These are phyloP conservation scores for Heptranchias perlo DNA, from an alignment of 2,113 vertebrate genomes.

Conservation along the genomic window DNA sequence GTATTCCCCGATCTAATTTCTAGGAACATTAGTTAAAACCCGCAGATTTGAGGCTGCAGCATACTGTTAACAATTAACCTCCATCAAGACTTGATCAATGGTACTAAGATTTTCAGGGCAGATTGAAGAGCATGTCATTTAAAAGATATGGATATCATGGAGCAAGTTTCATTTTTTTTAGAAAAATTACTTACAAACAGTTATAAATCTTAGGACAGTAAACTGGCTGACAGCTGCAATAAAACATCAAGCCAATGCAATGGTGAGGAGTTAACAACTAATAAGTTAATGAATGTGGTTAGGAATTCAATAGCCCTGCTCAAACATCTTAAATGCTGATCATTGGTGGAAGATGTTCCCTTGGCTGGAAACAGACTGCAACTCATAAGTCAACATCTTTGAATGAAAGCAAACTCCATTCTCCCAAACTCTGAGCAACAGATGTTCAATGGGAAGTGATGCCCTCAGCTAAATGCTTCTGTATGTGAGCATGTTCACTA, in stretches of 20 bases:
- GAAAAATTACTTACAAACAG: background rate
- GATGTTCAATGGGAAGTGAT: background rate
- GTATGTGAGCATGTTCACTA: background rate
- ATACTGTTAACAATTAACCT: conserved; percentile 6
- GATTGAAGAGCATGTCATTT: background rate
- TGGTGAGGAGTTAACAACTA: background rate
- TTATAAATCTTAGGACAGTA: background rate
- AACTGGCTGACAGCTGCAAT: background rate
- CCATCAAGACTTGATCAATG: background rate
- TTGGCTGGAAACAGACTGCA: background rate
- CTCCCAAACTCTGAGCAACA: background rate
- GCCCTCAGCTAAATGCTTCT: background rate
- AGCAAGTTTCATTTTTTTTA: background rate
- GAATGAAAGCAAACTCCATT: background rate
- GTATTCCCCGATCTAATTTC: background rate
- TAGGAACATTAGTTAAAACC: background rate
- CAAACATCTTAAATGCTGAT: background rate
- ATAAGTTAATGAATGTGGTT: background rate
- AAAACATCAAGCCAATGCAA: background rate
- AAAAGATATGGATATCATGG: background rate
- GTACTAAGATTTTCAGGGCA: background rate
- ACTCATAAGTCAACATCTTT: background rate
- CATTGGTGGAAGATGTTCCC: no score
- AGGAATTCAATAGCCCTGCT: background rate
- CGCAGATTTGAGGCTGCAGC: background rate